phyloP scores from a whole-genome alignment of 2,888 invertebrate species.

The Oegoconia quadripuncta region DNA sequence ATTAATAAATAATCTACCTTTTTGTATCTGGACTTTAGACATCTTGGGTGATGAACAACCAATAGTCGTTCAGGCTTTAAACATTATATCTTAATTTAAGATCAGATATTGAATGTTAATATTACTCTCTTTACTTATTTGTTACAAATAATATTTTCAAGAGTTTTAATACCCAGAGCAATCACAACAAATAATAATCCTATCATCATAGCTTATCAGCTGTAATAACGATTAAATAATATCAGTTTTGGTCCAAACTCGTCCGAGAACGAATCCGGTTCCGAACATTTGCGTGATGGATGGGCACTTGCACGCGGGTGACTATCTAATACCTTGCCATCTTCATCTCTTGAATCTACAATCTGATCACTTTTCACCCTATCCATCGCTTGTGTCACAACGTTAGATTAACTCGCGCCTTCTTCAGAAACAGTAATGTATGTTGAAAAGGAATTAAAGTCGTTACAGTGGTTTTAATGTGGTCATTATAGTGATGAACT shows the following conservation, averaged over 20 bases:
- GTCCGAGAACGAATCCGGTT: constrained; percentile 62
- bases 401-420: neutral
- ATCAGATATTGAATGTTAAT: too few relatives aligned
- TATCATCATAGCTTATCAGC: constrained; percentile 32
- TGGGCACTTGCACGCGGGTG: constrained; percentile 55
- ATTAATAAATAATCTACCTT: too few relatives aligned
- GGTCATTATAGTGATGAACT: constrained; percentile 52
- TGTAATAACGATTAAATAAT: constrained; percentile 48
- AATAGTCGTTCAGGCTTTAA: too few relatives aligned
- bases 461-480: constrained; percentile 18
- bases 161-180: too few relatives aligned
- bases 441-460: neutral
- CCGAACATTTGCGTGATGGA: constrained; percentile 69
- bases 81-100: too few relatives aligned
- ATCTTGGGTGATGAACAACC: too few relatives aligned
- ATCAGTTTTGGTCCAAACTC: constrained; percentile 48
- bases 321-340: constrained; percentile 31
- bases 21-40: too few relatives aligned
- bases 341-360: constrained; percentile 22
- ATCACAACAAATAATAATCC: too few relatives aligned
- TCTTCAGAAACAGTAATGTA: constrained; percentile 27
- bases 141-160: too few relatives aligned
- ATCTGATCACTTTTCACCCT: constrained; percentile 6
- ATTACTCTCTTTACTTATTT: too few relatives aligned
- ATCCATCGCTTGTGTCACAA: constrained; percentile 33